Evolutionary conservation across 2,888 invertebrate genomes (phyloP), one percentile per base, ranked within the genome.

Genomic region (Drosophila robusta): DNA sequence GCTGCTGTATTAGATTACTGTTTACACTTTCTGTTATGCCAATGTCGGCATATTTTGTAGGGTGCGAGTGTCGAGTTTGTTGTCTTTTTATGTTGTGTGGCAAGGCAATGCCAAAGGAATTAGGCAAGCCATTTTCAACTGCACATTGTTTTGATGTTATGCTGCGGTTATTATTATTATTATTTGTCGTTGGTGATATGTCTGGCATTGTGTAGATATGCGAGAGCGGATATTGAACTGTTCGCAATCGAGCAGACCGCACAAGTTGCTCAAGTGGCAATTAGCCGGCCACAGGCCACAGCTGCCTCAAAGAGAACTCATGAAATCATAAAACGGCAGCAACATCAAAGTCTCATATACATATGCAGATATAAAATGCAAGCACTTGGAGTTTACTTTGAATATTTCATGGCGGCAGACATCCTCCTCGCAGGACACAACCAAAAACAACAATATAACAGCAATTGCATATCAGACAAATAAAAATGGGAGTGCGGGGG

Each of bases 221-320:
- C 7, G 50, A 39, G 38, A 62, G 57, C 65, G 76, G 61, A 66
- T 86, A 75, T 88, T 86, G 80, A 84, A 86, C 73, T 62, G 65
- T 24, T 12, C 44, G 22, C 51, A 61, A 61, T 56, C 24, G 51
- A 42, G 26, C 24, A 39, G 66, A 75, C 78, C 80, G 44, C 70
- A 70, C 68, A 80, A 77, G 70, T 78, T 66, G 65, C 54, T 57
- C 78, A 84, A 75, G 83, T 80, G 77, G 73, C 83, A 86, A 86
- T 84, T 84, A 83, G 86, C 60, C 36, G 29, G 45, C 32, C 54
- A n/a, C n/a, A n/a, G 41, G 45, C 56, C 54, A 56, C 76, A 58
- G 46, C 70, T 14, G 66, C 50, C 47, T 5, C 39, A 34, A 26
- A 6, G 16, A 7, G 29, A 41, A 38, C 64, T 58, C 55, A 65